Percentiles rank a stretch among this genome's conserved stretches.
These are phyloP conservation scores for Hydrocynus forskahlii DNA, from an alignment of 2,797 vertebrate genomes.

Conservation along the genomic window DNA sequence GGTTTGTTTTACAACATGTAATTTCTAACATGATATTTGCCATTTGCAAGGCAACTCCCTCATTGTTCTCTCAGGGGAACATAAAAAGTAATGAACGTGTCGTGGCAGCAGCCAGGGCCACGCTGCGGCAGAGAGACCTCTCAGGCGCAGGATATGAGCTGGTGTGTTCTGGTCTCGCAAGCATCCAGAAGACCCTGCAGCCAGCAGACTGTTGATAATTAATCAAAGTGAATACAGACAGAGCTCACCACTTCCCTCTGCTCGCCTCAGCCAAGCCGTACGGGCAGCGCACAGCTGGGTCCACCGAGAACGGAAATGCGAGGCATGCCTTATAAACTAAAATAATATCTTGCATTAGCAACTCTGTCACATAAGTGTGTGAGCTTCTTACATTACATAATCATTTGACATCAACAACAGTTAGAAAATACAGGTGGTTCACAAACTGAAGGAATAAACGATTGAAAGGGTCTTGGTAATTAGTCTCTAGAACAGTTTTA, in stretches of 20 bases:
- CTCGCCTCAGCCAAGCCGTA: conserved; percentile 16
- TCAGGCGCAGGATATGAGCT: conserved; percentile 47
- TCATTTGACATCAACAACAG: background rate
- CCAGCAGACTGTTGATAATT: conserved; percentile 60
- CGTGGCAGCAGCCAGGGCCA: conserved; percentile 25
- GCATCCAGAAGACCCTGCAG: conserved; percentile 51
- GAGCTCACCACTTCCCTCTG: conserved; percentile 29
- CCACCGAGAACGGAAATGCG: conserved; percentile 37
- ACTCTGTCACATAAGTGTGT: conserved; percentile 11
- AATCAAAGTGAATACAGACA: conserved; percentile 57
- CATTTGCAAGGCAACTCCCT: conserved; percentile 48
- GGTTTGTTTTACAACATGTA: conserved; percentile 40
- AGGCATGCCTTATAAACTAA: conserved; percentile 41
- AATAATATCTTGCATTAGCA: conserved; percentile 34
- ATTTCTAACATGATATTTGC: conserved; percentile 59
- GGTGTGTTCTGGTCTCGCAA: conserved; percentile 47
- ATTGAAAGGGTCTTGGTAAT: too few relatives aligned
- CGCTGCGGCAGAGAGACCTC: conserved; percentile 41
- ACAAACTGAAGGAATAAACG: too few relatives aligned
- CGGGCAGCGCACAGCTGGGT: conserved; percentile 1
- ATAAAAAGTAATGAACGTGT: conserved; percentile 62
- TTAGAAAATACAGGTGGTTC: background rate
- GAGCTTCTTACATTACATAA: conserved; percentile 7
- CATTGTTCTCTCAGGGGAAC: conserved; percentile 46
- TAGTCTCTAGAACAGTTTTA: too few relatives aligned